Percentiles rank a stretch among this genome's conserved stretches.
These are phyloP conservation scores for Umimayanthus chanpuru DNA, from an alignment of 92 coral and sea anemone species.

Conservation along the genomic window DNA sequence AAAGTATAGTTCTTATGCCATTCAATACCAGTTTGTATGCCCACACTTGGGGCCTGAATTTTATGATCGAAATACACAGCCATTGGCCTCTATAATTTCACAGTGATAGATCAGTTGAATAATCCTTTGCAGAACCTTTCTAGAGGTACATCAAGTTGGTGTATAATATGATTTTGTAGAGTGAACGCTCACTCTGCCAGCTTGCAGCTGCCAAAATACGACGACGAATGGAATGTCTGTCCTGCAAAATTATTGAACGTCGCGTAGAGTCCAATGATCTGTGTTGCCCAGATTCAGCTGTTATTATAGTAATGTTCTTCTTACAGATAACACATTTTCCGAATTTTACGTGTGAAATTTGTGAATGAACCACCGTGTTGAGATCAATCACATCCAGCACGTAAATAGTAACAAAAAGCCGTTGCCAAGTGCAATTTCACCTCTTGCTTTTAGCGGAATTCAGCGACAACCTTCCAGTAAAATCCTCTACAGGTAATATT, in stretches of 20 bases:
- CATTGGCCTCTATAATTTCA: slow-evolving; percentile 46
- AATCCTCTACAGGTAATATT: neutral
- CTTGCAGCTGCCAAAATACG: slow-evolving; percentile 8
- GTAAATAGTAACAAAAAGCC: slow-evolving; percentile 64
- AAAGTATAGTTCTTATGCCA: slow-evolving; percentile 92
- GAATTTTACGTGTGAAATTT: neutral
- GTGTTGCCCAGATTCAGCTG: neutral
- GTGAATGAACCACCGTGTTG: slow-evolving; percentile 5
- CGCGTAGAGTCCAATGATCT: neutral
- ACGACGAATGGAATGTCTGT: neutral
- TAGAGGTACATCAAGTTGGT: neutral
- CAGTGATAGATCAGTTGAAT: neutral
- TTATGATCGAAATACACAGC: slow-evolving; percentile 98
- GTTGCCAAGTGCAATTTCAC: slow-evolving; percentile 84
- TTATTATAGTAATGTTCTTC: neutral
- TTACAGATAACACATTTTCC: neutral
- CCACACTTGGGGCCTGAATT: slow-evolving; percentile 87
- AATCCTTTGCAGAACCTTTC: neutral
- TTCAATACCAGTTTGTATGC: slow-evolving; percentile 85
- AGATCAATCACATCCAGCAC: slow-evolving; percentile 24
- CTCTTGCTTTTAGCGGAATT: slow-evolving; percentile 15
- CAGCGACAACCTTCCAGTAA: slow-evolving; percentile 9
- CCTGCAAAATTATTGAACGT: neutral
- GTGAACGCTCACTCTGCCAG: no score
- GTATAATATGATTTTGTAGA: neutral